phyloP scores from a whole-genome alignment of 2,797 vertebrate species.

The Bufotes viridis region DNA sequence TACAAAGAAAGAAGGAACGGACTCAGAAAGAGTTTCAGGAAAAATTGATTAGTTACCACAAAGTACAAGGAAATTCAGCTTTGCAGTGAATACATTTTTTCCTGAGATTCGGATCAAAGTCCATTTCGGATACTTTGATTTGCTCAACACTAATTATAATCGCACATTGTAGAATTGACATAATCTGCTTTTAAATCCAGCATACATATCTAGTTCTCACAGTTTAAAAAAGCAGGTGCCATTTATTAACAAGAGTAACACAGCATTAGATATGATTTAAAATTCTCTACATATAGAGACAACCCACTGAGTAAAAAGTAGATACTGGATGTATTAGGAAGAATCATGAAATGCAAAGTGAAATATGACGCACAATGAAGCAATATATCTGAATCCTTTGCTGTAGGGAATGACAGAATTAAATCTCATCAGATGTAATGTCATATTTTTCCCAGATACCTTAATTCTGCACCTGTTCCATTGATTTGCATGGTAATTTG shows the following conservation, averaged over 20 bases:
- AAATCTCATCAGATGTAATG: constrained; percentile 50
- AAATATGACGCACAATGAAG: constrained; percentile 12
- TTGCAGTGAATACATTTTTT: too few species aligned
- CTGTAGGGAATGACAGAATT: constrained; percentile 20
- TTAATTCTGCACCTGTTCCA: constrained; percentile 60
- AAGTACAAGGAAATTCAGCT: too few species aligned
- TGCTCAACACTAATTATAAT: too few species aligned
- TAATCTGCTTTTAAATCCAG: background rate
- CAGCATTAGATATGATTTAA: background rate
- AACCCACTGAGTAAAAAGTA: constrained; percentile 3
- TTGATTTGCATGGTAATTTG: constrained; percentile 59
- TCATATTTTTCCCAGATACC: constrained; percentile 45
- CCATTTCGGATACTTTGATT: too few species aligned
- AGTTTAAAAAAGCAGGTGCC: background rate
- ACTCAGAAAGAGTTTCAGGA: too few species aligned
- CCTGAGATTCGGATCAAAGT: too few species aligned
- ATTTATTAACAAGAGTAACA: constrained; percentile 2
- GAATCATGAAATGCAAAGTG: constrained; percentile 21
- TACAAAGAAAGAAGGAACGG: too few species aligned
- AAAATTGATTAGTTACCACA: too few species aligned
- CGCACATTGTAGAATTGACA: too few species aligned
- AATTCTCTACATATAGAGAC: background rate
- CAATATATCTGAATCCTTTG: constrained; percentile 15
- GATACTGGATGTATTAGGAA: constrained; percentile 9
- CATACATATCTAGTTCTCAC: background rate